phyloP scores from a whole-genome alignment of 2,888 invertebrate genomes.

The Phymatocera aterrima region DNA sequence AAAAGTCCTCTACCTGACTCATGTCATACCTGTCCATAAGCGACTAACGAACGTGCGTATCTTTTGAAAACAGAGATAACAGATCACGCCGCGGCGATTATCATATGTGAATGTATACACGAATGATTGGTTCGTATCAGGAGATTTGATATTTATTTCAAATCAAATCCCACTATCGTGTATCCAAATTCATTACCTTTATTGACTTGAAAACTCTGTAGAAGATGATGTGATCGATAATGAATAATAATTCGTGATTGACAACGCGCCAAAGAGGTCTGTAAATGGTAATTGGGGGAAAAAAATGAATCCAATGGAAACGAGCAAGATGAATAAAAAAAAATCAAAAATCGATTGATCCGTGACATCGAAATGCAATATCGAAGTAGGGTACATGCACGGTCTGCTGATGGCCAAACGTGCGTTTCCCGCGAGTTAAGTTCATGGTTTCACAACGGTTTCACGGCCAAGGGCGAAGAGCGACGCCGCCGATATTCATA shows the following conservation, averaged over 20 bases:
- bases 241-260: too few species aligned
- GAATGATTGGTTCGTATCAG: not conserved
- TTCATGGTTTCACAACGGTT: too few species aligned
- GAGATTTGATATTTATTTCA: not conserved
- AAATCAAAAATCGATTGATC: not conserved
- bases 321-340: not conserved
- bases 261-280: too few species aligned
- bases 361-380: not conserved
- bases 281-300: not conserved
- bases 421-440: conserved; percentile 1
- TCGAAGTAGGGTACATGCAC: too few species aligned
- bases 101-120: not conserved
- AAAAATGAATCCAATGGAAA: not conserved
- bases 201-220: too few species aligned
- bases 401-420: not conserved
- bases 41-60: not conserved
- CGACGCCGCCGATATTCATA: conserved; percentile 31
- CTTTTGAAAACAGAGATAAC: not conserved
- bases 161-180: too few species aligned
- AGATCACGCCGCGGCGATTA: not conserved
- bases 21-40: conserved; percentile 8
- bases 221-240: too few species aligned
- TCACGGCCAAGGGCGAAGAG: conserved; percentile 36
- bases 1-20: not conserved
- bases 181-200: too few species aligned